Base-by-base conservation (phyloP, 2,888 invertebrate genomes). In the Bombylius major region DNA sequence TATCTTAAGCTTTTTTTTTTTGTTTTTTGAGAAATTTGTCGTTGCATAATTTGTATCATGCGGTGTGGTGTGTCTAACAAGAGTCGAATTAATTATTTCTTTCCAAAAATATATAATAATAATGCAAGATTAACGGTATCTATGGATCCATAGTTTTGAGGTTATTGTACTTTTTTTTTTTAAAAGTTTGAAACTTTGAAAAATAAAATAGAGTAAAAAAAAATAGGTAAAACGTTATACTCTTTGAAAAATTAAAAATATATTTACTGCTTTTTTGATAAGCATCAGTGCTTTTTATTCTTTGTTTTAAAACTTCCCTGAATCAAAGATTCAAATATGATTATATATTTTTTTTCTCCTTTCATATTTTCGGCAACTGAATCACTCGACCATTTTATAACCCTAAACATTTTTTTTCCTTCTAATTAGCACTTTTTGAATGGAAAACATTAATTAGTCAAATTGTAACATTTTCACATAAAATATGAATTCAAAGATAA, bases 91-190 rank as follows among this genome's bases (percentile, higher is more conserved):
- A 23, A 23, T 23, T 23, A 23, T 23, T 23, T 23, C 23, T 23
- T 23, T 23, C 23, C 23, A 23, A 23, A 23, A 23, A 23, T 23
- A 23, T 23, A 23, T 23, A 23, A 23, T 23, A 36, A 50, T 50
- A 50, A 54, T 50, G 39, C 49, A 42, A 47, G 52, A 50, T 50
- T 59, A 59, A 59, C 59, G 54, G 59, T 56, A 55, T 57, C 55
- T 55, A 59, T 59, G 56, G 56, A 53, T 59, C 52, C 49, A 34
- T 50, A 34, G 45, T 45, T 54, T 44, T 34, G 34, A 45, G n/a
- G 33, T 50, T 54, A 31, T 47, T 47, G 6, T 11, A 47, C 45
- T 42, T 42, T 11, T 42, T 42, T 42, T 11, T 23, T 23, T n/a
- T n/a, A n/a, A n/a, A 23, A 23, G 23, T 23, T 23, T 23, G 3